A percentile compares a stretch with the other conserved stretches of the same genome.
Evolutionary conservation across 2,113 vertebrate genomes (phyloP).

Genomic region (Balaenoptera acutorostrata): DNA sequence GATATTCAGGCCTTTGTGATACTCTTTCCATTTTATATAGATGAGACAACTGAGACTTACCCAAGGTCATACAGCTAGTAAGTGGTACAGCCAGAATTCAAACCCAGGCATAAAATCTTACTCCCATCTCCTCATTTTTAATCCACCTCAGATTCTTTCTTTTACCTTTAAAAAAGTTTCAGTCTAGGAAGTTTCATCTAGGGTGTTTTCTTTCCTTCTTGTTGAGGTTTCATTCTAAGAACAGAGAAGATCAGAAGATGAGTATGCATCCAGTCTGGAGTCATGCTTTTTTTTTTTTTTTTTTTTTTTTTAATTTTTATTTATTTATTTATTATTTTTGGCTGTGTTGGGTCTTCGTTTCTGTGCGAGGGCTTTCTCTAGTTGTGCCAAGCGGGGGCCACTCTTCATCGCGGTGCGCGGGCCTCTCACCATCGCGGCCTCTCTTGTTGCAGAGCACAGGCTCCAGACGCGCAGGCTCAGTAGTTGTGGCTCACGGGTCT

Average conservation of each 20-base stretch:
- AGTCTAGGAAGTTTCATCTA: not conserved
- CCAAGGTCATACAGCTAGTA: not conserved
- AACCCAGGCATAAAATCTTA: not conserved
- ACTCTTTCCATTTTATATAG: not conserved
- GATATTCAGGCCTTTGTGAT: not conserved
- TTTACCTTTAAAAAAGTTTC: not conserved
- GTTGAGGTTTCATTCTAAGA: not conserved
- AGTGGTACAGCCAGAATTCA: not conserved
- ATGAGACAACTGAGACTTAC: not conserved
- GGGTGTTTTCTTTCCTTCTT: not conserved
- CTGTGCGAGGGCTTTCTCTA: no score
- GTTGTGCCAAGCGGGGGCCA: no score
- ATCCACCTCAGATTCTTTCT: not conserved
- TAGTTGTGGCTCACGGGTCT: no score
- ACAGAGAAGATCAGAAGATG: not conserved
- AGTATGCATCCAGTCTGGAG: not conserved
- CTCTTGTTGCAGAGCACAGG: no score
- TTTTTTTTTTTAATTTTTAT: no score
- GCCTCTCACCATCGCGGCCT: no score
- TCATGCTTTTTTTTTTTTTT: not conserved
- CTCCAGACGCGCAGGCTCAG: no score
- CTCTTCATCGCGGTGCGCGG: no score
- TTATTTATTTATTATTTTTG: no score
- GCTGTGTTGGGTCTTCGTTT: no score
- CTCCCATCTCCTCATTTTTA: not conserved